phyloP scores from a whole-genome alignment of 2,888 invertebrate species.

The Pterostichus madidus region DNA sequence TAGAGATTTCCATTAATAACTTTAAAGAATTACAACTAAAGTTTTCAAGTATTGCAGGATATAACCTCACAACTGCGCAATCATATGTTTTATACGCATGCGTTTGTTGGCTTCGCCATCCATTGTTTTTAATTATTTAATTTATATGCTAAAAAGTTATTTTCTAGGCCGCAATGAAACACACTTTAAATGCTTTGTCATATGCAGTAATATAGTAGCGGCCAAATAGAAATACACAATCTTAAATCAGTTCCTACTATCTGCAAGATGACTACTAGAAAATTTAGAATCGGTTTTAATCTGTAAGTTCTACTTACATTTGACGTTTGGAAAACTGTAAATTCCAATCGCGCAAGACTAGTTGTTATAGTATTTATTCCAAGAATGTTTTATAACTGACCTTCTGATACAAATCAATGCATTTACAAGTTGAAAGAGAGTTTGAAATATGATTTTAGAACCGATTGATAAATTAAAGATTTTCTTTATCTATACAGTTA shows the following conservation, averaged over 20 bases:
- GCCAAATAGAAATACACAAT: constrained; percentile 32
- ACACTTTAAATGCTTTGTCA: constrained; percentile 59
- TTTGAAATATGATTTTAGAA: background rate
- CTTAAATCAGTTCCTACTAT: background rate
- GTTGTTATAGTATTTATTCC: background rate
- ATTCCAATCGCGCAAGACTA: background rate
- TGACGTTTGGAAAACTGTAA: constrained; percentile 23
- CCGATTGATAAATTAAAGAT: constrained; percentile 19
- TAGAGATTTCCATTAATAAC: constrained; percentile 61
- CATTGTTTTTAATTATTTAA: constrained; percentile 66
- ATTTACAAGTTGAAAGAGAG: constrained; percentile 34
- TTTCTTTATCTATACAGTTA: constrained; percentile 18
- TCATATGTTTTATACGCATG: constrained; percentile 36
- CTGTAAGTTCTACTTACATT: background rate
- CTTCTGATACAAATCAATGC: constrained; percentile 17
- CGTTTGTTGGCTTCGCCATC: constrained; percentile 42
- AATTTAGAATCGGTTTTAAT: background rate
- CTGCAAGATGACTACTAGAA: constrained; percentile 56
- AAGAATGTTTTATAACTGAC: constrained; percentile 11
- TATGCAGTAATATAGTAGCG: constrained; percentile 61
- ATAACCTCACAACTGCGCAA: constrained; percentile 55
- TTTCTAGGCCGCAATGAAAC: constrained; percentile 58
- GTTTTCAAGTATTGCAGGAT: constrained; percentile 54
- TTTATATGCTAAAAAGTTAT: constrained; percentile 64
- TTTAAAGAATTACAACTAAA: constrained; percentile 57